Evolutionary conservation across 1,140 invertebrate genomes (phyloP).

Genomic region (Platorchestia sp.): DNA sequence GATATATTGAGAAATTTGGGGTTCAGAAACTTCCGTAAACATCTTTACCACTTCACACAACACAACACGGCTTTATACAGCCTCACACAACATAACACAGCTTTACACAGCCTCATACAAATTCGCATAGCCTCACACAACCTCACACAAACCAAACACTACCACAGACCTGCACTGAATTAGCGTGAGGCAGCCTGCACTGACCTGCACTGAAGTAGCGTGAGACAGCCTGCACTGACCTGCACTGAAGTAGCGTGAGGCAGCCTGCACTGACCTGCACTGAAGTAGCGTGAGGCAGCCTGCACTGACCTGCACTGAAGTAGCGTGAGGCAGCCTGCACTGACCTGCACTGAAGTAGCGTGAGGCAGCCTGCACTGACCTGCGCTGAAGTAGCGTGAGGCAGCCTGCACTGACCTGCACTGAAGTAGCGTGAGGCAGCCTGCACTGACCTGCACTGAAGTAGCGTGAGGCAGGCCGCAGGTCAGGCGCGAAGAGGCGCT

Average conservation of each 20-base stretch:
- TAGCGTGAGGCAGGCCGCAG: conserved; percentile 18
- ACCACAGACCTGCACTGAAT: conserved; percentile 19
- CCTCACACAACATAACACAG: no score
- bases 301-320: no score
- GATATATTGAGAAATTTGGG: no score
- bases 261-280: background rate
- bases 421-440: background rate
- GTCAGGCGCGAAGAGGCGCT: background rate
- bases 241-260: no score
- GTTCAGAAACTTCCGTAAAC: no score
- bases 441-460: conserved; percentile 22
- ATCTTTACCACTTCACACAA: no score
- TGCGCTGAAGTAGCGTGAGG: background rate
- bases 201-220: conserved; percentile 37
- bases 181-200: background rate
- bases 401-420: conserved; percentile 24
- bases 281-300: conserved; percentile 16
- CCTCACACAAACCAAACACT: no score
- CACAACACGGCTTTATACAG: no score
- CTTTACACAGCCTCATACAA: no score
- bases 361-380: conserved; percentile 9
- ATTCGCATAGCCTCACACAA: no score
- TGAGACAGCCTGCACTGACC: background rate
- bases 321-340: background rate
- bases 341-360: conserved; percentile 37